These are phyloP conservation scores for Patagioenas fasciata DNA, from an alignment of 2,113 vertebrate genomes.

Conservation along the genomic window DNA sequence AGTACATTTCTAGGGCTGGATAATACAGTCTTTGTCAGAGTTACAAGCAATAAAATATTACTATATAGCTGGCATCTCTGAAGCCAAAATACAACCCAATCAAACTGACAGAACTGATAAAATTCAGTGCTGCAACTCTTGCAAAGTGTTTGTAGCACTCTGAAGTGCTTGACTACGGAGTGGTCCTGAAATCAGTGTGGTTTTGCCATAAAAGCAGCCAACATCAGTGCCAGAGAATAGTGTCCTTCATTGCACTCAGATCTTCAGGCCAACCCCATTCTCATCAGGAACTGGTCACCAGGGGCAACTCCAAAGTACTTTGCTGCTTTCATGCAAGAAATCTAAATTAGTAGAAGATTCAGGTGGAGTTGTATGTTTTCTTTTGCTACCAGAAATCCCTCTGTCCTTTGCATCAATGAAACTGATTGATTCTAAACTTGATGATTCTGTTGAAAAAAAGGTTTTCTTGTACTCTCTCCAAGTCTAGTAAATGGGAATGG, in stretches of 20 bases:
- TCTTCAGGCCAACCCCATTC: neutral
- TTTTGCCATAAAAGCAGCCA: neutral
- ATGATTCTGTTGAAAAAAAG: neutral
- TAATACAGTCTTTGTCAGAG: conserved; percentile 6
- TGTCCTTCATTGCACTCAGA: neutral
- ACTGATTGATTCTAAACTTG: neutral
- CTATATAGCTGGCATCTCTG: neutral
- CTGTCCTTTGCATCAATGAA: neutral
- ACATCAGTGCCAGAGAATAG: neutral
- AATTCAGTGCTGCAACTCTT: neutral
- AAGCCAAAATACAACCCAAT: neutral
- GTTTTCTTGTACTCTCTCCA: neutral
- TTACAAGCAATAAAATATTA: neutral
- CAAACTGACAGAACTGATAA: conserved; percentile 34
- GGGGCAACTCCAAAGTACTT: neutral
- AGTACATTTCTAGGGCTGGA: neutral
- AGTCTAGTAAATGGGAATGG: neutral
- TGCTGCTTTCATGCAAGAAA: conserved; percentile 29
- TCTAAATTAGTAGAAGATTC: neutral
- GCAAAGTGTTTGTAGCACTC: neutral
- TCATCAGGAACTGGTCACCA: neutral
- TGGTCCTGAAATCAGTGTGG: neutral
- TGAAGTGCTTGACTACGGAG: neutral
- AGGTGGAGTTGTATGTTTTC: neutral
- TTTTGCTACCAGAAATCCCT: neutral